Conservation (phyloP, 2,113 vertebrate genomes). For the Triplophysa rosa region DNA sequence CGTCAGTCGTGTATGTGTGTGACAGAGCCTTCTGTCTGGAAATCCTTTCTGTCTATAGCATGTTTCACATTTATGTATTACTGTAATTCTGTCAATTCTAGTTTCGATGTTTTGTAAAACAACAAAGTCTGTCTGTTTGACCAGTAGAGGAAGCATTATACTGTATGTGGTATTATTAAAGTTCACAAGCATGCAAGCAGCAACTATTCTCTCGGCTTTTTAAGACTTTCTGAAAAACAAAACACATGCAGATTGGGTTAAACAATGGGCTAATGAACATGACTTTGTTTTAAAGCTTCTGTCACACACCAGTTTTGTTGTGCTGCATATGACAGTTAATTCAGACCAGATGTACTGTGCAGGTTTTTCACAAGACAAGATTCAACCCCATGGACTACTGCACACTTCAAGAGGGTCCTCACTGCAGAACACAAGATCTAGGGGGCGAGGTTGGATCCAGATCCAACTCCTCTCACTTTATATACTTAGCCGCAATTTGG, state of each 20-base stretch:
- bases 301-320: neutral
- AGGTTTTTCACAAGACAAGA: conserved; percentile 40
- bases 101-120: neutral
- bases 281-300: neutral
- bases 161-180: too few species aligned
- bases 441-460: too few species aligned
- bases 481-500: too few species aligned
- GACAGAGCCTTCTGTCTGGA: neutral
- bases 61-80: neutral
- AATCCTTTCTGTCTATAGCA: neutral
- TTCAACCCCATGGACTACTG: neutral
- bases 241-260: too few species aligned
- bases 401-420: too few species aligned
- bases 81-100: neutral
- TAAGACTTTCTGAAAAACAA: too few species aligned
- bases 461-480: too few species aligned
- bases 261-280: neutral
- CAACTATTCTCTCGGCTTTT: too few species aligned
- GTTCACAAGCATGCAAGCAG: too few species aligned
- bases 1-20: neutral
- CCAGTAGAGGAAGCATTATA: too few species aligned
- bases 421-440: too few species aligned
- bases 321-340: conserved; percentile 43
- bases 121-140: too few species aligned
- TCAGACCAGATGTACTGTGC: conserved; percentile 65